phyloP scores from a whole-genome alignment of 2,797 vertebrate species.

The Platyrinchus mystaceus region DNA sequence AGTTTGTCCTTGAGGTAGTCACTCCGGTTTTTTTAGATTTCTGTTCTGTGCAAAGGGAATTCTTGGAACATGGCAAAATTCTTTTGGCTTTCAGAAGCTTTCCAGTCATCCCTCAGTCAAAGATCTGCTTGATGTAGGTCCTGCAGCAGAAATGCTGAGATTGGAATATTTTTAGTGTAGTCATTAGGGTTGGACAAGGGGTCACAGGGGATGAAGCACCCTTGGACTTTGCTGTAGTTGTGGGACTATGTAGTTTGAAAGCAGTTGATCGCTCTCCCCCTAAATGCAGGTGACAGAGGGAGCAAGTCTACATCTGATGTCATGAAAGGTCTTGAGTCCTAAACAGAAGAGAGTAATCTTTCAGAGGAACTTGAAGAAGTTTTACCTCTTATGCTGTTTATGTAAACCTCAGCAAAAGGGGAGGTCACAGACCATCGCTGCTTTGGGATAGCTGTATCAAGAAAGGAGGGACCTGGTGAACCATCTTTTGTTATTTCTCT shows the following conservation, averaged over 20 bases:
- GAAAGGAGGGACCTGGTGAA: not conserved
- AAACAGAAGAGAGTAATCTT: not conserved
- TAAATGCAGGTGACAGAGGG: not conserved
- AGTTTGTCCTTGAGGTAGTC: not conserved
- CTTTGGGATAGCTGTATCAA: not conserved
- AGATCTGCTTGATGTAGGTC: not conserved
- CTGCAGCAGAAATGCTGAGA: not conserved
- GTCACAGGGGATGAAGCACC: not conserved
- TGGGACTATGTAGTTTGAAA: not conserved
- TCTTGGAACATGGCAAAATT: not conserved
- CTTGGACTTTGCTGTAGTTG: not conserved
- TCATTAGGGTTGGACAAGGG: not conserved
- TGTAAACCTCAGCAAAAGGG: not conserved
- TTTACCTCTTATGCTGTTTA: not conserved
- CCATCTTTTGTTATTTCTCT: not conserved
- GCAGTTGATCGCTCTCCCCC: fast-evolving
- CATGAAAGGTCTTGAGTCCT: not conserved
- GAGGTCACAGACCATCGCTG: not conserved
- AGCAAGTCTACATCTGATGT: not conserved
- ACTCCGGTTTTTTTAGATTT: not conserved
- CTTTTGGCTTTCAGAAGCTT: not conserved
- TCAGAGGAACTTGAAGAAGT: not conserved
- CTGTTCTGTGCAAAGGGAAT: not conserved
- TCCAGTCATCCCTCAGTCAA: not conserved
- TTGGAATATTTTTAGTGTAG: not conserved